Evolutionary conservation across 2,888 invertebrate species (phyloP), one percentile per base, ranked within the genome.

Genomic region (Petrolisthes manimaculis): DNA sequence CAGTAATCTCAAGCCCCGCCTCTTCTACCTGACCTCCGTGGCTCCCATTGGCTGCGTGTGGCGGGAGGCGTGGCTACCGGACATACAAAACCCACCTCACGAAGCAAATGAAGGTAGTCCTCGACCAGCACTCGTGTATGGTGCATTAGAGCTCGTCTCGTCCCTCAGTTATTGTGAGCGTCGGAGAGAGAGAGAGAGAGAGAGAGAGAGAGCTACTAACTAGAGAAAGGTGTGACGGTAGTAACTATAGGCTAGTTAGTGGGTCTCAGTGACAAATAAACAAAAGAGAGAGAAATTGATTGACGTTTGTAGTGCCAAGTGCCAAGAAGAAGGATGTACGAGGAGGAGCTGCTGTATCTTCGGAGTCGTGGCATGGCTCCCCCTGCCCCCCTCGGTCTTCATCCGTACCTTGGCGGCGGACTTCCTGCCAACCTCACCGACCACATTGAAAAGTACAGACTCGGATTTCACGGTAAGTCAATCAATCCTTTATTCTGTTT

Each of bases 381-480:
- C 6, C 51, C 82, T 4, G 87, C 84, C 54, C 85, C 84, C 55
- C 88, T 88, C 18, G 88, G 88, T 53, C 21, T 89, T 12, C 86
- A 87, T 51, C 89, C 89, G 37, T 89, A 89, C 83, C 79, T 89
- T 18, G 87, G 89, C 51, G 85, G 82, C 14, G 87, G 84, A 14
- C 77, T 89, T 3, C 84, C 89, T 3, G 87, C 87, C 74, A 89
- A 89, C 74, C 55, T 89, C n/a, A 87, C 87, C 69, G 89, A 89
- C 83, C 89, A 89, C 83, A 74, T 89, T n/a, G 89, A 89, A 21
- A 83, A 86, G 74, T 87, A 89, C 85, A 61, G 89, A 53, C 79
- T 89, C 0, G 87, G 87, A 37, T 84, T 89, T 71, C 80, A 86
- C 61, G 87, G 89, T 89, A 85, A 85, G 89, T 87, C 37, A 37